Evolutionary conservation across 1,140 invertebrate genomes (phyloP), one percentile per base, ranked within the genome.

Genomic region (Tetramorium parvispinum): DNA sequence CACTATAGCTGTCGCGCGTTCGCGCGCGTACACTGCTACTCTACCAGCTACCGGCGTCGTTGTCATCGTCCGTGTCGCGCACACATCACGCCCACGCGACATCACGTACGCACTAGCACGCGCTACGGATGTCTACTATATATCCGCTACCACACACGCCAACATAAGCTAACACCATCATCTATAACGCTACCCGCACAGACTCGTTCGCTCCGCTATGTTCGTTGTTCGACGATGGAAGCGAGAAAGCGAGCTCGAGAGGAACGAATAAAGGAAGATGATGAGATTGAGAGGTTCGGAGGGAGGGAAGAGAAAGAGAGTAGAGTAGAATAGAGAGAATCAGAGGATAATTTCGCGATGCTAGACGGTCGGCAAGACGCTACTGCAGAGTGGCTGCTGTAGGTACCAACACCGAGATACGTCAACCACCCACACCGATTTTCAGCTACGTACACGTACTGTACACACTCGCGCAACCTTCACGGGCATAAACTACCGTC

Each of bases 111-210:
- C 21, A 55, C 75, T n/a, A 73, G 59, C 55, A 70, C 83, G 46
- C n/a, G 61, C 51, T 40, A 65, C 57, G 55, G 21, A 40, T 27
- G 53, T 57, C 85, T 70, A 57, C 87, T 55, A 81, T 55, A 81
- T 55, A 81, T 70, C 49, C 27, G 51, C 65, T 55, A 81, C 68
- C 21, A 89, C 65, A 89, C 65, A 87, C 4, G 55, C 66, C 46
- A 87, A 77, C 88, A 57, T 88, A 88, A 89, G 85, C 88, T 57
- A 88, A 32, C 87, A 87, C 87, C 75, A 79, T 76, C 88, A 88
- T 86, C 75, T 87, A 68, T 81, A 85, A 89, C 87, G 77, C 73
- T 82, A 88, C 88, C 82, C 88, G 85, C 87, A 79, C 82, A 53
- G 59, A 57, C n/a, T 57, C 68, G 65, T 32, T 16, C 65, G 11